A percentile compares a stretch with the other conserved stretches of the same genome.
Conservation (phyloP, 1,140 invertebrate genomes). For the Zaprionus vittiger region DNA sequence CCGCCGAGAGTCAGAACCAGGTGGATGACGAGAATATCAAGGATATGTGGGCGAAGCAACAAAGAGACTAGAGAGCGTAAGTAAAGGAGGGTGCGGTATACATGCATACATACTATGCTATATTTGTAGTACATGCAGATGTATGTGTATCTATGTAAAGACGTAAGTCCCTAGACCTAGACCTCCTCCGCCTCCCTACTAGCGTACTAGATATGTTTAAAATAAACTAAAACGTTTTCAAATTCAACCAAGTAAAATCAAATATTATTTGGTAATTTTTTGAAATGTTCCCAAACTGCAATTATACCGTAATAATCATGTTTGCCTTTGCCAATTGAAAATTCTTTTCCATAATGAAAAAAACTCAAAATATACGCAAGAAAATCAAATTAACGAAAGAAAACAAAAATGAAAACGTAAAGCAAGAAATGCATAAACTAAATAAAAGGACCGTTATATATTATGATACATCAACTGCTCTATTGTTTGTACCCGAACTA, state of each 20-base stretch:
- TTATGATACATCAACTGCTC: constrained; percentile 80
- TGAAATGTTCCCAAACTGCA: too few relatives aligned
- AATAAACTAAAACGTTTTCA: too few relatives aligned
- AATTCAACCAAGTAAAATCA: too few relatives aligned
- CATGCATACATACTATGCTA: constrained; percentile 24
- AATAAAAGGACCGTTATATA: constrained; percentile 72
- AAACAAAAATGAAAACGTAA: constrained; percentile 42
- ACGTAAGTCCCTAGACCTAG: constrained; percentile 39
- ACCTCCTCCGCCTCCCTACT: too few relatives aligned
- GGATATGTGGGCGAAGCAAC: constrained; percentile 84
- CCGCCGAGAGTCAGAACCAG: constrained; percentile 53
- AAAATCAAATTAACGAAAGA: constrained; percentile 39
- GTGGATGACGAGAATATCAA: constrained; percentile 81
- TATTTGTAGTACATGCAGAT: constrained; percentile 25
- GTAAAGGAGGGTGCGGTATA: constrained; percentile 66
- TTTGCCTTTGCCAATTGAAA: constrained; percentile 52
- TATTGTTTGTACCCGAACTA: constrained; percentile 76
- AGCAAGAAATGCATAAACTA: constrained; percentile 1
- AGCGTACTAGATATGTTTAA: too few relatives aligned
- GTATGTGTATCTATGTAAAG: constrained; percentile 23
- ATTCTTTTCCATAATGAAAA: constrained; percentile 64
- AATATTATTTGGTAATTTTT: too few relatives aligned
- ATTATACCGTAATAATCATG: too few relatives aligned
- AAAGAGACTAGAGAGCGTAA: constrained; percentile 75
- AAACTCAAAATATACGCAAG: constrained; percentile 9